Conservation (phyloP, 2,888 invertebrate genomes). For the Rotaria magnacalcarata region DNA sequence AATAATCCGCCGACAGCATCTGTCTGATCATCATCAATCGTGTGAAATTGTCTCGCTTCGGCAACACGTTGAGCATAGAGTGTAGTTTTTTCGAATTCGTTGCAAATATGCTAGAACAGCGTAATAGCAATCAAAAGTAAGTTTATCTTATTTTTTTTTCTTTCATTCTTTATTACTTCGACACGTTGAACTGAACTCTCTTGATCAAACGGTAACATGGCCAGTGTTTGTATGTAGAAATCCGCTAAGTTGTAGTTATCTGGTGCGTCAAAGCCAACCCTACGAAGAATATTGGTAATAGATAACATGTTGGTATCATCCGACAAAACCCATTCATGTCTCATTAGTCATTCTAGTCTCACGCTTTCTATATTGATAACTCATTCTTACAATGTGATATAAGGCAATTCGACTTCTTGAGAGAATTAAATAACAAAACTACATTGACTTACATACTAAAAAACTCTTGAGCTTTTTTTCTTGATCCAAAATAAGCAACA, state of each 20-base stretch:
- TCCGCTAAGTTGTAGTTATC: conserved; percentile 88
- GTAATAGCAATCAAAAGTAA: neutral
- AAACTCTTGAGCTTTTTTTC: conserved; percentile 60
- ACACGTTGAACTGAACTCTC: conserved; percentile 70
- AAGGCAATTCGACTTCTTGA: no score
- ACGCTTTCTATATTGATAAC: no score
- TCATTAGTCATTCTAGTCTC: no score
- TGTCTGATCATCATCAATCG: conserved; percentile 22
- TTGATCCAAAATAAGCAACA: conserved; percentile 74
- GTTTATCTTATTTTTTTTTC: conserved; percentile 21
- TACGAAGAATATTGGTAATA: neutral
- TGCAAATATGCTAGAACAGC: conserved; percentile 34
- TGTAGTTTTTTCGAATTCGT: conserved; percentile 27
- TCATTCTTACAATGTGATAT: no score
- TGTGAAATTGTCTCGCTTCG: conserved; percentile 4
- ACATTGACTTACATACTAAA: conserved; percentile 51
- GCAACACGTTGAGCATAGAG: conserved; percentile 27
- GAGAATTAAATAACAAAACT: no score
- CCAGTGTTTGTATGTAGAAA: conserved; percentile 79
- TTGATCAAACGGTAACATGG: conserved; percentile 77
- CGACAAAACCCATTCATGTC: neutral
- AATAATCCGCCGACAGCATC: neutral
- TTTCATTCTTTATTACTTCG: neutral
- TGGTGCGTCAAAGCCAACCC: conserved; percentile 62
- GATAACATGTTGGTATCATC: no score